These are phyloP conservation scores for Aegithalos caudatus DNA, from an alignment of 2,113 vertebrate genomes.

Conservation along the genomic window DNA sequence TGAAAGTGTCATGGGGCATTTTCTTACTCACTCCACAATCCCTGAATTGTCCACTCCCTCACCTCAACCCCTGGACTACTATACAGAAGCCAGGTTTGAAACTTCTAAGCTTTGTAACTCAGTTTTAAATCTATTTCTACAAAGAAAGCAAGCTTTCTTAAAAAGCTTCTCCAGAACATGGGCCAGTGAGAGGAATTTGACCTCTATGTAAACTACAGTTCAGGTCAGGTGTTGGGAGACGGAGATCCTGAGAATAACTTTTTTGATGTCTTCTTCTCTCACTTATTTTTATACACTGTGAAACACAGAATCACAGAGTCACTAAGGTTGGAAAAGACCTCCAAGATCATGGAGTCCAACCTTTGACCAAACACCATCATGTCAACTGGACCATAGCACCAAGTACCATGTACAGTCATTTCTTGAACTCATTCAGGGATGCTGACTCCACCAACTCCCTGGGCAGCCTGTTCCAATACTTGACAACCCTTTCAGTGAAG, in stretches of 20 bases:
- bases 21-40: background rate
- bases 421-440: background rate
- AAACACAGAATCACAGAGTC: background rate
- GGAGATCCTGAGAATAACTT: background rate
- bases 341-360: background rate
- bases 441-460: background rate
- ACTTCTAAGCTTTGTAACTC: background rate
- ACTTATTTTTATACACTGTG: background rate
- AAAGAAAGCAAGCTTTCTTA: background rate
- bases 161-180: background rate
- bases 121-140: background rate
- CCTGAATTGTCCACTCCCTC: background rate
- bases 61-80: background rate
- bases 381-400: background rate
- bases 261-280: background rate
- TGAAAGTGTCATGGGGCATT: background rate
- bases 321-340: background rate
- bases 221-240: background rate
- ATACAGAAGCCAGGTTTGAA: background rate
- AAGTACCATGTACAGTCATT: background rate
- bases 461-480: background rate
- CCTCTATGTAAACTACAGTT: background rate
- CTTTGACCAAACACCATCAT: background rate
- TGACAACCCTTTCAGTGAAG: background rate
- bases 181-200: background rate